phyloP scores from a whole-genome alignment of 2,888 invertebrate genomes.

The Cantharis flavilabris region DNA sequence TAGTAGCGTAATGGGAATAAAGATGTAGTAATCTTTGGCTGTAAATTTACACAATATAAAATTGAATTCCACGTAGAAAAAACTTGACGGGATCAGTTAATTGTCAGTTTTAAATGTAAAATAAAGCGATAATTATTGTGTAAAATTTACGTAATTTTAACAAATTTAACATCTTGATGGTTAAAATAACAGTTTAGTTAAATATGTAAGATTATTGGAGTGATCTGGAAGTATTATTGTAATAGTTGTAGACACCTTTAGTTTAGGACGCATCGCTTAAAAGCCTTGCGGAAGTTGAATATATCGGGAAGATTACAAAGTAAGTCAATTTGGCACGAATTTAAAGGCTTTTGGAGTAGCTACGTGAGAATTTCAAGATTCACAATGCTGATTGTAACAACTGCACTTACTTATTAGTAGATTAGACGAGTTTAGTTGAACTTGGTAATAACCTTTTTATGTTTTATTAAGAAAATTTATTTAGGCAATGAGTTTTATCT shows the following conservation, averaged over 20 bases:
- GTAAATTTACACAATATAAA: neutral
- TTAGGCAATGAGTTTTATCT: neutral
- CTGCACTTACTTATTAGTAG: slow-evolving; percentile 24
- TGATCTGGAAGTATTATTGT: neutral
- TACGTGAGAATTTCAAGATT: slow-evolving; percentile 28
- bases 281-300: slow-evolving; percentile 30
- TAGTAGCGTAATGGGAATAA: neutral
- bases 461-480: neutral
- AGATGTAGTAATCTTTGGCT: neutral
- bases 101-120: neutral
- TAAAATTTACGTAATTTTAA: neutral
- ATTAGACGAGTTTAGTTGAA: slow-evolving; percentile 11
- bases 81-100: neutral
- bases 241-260: slow-evolving; percentile 21
- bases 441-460: neutral
- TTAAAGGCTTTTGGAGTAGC: slow-evolving; percentile 32
- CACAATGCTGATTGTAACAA: slow-evolving; percentile 19
- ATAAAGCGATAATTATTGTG: neutral
- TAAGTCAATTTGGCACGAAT: slow-evolving; percentile 36
- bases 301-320: slow-evolving; percentile 34
- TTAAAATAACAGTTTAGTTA: neutral
- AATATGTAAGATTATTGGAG: neutral
- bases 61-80: neutral
- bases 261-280: slow-evolving; percentile 27
- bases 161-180: neutral